Conservation (phyloP, 2,113 vertebrate species). For the Charina bottae region DNA sequence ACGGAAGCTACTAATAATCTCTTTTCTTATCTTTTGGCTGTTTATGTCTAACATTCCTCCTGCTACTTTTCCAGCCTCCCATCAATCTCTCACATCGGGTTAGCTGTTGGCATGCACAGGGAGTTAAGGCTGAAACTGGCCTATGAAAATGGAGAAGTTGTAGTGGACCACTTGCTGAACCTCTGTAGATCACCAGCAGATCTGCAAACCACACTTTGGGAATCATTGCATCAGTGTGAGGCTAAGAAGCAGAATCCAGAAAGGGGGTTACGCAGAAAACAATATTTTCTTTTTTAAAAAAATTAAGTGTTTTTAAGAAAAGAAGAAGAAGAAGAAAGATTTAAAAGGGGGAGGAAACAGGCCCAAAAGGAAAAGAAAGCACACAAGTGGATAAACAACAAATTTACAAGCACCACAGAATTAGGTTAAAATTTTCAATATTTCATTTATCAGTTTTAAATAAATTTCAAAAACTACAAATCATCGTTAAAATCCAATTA, state of each 20-base stretch:
- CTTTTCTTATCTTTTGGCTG: background rate
- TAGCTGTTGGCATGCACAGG: background rate
- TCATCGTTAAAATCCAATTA: background rate
- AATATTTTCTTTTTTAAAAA: background rate
- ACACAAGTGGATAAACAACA: background rate
- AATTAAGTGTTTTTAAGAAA: background rate
- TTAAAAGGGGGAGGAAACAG: background rate
- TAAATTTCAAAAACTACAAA: background rate
- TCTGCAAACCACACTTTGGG: background rate
- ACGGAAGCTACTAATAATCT: background rate
- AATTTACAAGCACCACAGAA: background rate
- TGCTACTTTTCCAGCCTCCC: background rate
- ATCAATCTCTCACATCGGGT: background rate
- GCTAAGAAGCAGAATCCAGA: background rate
- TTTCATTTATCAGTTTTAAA: background rate
- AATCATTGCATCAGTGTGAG: background rate
- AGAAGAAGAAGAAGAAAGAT: background rate
- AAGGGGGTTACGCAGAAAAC: background rate
- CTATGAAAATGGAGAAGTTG: background rate
- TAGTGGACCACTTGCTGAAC: background rate
- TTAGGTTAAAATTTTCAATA: background rate
- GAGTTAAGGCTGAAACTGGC: background rate
- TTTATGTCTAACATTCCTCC: background rate
- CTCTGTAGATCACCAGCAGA: background rate
- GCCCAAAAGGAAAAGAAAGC: background rate